Conservation (phyloP, 2,888 invertebrate species). For the Tipula confusa region DNA sequence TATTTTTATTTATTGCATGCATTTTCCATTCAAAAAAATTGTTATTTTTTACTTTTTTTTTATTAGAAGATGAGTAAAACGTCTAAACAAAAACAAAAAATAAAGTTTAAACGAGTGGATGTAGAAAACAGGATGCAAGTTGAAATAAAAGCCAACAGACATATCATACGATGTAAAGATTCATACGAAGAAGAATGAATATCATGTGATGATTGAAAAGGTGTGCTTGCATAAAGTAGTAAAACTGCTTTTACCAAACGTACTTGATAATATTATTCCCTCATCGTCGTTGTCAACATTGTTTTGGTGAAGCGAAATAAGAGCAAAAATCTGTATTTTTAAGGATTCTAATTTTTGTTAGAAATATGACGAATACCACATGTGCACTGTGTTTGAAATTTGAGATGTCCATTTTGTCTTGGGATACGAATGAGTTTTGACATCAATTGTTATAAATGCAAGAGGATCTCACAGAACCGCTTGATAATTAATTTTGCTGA, state of each 20-base stretch:
- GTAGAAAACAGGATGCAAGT: constrained; percentile 12
- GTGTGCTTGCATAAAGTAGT: constrained; percentile 12
- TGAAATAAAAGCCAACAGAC: neutral
- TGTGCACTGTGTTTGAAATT: too few relatives aligned
- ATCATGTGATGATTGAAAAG: constrained; percentile 26
- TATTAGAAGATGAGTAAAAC: neutral
- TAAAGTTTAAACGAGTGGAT: neutral
- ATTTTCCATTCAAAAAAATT: neutral
- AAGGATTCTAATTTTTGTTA: neutral
- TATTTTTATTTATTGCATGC: neutral
- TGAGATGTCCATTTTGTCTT: too few relatives aligned
- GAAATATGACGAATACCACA: too few relatives aligned
- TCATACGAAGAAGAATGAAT: neutral
- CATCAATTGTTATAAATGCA: too few relatives aligned
- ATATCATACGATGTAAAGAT: neutral
- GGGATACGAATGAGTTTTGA: too few relatives aligned
- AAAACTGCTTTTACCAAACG: neutral
- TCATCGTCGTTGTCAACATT: neutral
- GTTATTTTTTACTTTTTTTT: neutral
- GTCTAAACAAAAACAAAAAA: neutral
- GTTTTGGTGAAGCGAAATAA: neutral
- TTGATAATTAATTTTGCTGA: too few relatives aligned
- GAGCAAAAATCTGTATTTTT: neutral
- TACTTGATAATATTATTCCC: neutral
- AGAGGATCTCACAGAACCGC: too few relatives aligned